Conservation (phyloP, 2,888 invertebrate genomes). For the Pseudeuparius sepicola region DNA sequence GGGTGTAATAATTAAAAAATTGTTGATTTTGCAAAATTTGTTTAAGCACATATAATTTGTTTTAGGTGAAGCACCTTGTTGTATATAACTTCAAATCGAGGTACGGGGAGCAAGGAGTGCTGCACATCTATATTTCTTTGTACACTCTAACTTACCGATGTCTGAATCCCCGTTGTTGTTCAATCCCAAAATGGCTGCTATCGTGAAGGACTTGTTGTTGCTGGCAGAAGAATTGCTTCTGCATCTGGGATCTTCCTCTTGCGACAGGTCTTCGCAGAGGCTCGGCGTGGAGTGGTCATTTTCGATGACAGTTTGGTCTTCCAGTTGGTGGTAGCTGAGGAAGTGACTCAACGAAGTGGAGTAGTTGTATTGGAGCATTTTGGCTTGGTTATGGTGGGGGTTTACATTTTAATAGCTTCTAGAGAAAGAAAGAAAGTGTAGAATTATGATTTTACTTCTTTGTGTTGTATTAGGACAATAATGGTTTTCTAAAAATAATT, state of each 20-base stretch:
- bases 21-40: too few relatives aligned
- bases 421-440: not conserved
- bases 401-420: not conserved
- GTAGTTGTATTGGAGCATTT: constrained; percentile 32
- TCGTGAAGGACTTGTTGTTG: constrained; percentile 60
- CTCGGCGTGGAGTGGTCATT: constrained; percentile 30
- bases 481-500: too few relatives aligned
- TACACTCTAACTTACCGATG: not conserved
- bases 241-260: constrained; percentile 31
- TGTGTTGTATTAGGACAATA: not conserved
- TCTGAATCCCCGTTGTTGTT: constrained; percentile 38
- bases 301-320: constrained; percentile 30
- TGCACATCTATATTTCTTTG: too few relatives aligned
- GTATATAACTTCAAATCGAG: too few relatives aligned
- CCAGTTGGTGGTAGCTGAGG: constrained; percentile 35
- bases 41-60: too few relatives aligned
- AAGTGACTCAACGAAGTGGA: constrained; percentile 37
- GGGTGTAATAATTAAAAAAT: too few relatives aligned
- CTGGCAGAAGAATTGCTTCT: constrained; percentile 31
- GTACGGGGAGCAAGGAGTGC: too few relatives aligned
- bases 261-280: constrained; percentile 33
- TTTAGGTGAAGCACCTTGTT: too few relatives aligned
- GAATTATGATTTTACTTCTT: not conserved
- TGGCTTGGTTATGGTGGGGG: not conserved
- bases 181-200: constrained; percentile 72